phyloP scores from a whole-genome alignment of 2,888 invertebrate genomes.

The Drosophila putrida region DNA sequence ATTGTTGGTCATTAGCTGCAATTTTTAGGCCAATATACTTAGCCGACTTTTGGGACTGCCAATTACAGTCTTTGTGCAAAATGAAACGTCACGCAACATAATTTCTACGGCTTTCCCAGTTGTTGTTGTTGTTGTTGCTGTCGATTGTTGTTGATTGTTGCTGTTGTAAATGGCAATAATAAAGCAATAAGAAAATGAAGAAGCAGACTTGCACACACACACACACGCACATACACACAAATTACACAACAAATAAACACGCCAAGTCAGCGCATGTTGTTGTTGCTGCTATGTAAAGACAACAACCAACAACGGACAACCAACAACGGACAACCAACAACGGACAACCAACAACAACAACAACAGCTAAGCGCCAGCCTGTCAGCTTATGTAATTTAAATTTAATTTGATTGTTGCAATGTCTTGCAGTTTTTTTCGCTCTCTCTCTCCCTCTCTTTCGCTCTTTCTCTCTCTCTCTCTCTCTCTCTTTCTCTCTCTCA shows the following conservation, averaged over 20 bases:
- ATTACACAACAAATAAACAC: slow-evolving; percentile 78
- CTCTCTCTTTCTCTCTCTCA: not conserved
- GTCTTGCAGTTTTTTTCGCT: slow-evolving; percentile 74
- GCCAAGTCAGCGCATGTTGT: slow-evolving; percentile 55
- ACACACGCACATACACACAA: slow-evolving; percentile 37
- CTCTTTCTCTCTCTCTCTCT: not conserved
- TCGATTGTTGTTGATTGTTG: slow-evolving; percentile 29
- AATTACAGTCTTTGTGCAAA: slow-evolving; percentile 80
- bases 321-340: slow-evolving; percentile 26
- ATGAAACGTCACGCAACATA: slow-evolving; percentile 82
- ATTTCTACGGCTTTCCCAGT: slow-evolving; percentile 80
- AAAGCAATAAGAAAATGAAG: slow-evolving; percentile 49
- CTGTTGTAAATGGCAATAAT: slow-evolving; percentile 45
- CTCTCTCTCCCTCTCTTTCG: slow-evolving; percentile 7
- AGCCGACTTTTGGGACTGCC: slow-evolving; percentile 61
- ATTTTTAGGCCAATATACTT: slow-evolving; percentile 75
- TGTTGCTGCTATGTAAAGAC: slow-evolving; percentile 23
- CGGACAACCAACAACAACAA: slow-evolving; percentile 20
- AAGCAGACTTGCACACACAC: slow-evolving; percentile 45
- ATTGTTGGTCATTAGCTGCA: slow-evolving; percentile 62
- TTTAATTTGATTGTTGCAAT: slow-evolving; percentile 81
- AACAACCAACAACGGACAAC: slow-evolving; percentile 29
- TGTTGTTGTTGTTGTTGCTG: slow-evolving; percentile 28
- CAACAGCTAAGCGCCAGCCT: slow-evolving; percentile 1
- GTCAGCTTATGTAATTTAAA: slow-evolving; percentile 72